Conservation (phyloP, 1,140 invertebrate species). For the Drosophila lowei region DNA sequence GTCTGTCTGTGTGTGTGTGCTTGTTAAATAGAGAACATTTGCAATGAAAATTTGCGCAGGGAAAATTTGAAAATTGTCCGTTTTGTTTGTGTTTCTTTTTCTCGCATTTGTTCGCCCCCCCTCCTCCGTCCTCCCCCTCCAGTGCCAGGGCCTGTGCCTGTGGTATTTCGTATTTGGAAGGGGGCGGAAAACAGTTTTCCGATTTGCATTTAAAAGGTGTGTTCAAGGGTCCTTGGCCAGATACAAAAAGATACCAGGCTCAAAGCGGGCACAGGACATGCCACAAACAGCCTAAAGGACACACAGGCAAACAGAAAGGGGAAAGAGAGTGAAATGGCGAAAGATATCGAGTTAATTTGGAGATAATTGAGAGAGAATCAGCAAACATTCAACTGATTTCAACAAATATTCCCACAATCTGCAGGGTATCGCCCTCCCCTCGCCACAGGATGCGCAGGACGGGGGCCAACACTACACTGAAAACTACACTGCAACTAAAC, state of each 20-base stretch:
- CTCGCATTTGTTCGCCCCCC: background rate
- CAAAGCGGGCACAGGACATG: background rate
- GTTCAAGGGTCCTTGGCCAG: constrained; percentile 19
- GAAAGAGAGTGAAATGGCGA: too few relatives aligned
- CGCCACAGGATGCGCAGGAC: too few relatives aligned
- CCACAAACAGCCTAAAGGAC: too few relatives aligned
- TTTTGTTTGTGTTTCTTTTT: constrained; percentile 45
- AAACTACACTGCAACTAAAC: constrained; percentile 12
- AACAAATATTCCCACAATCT: too few relatives aligned
- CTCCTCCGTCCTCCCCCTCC: too few relatives aligned
- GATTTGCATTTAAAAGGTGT: constrained; percentile 78
- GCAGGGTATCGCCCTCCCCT: too few relatives aligned
- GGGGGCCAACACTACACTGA: background rate
- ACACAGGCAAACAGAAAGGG: too few relatives aligned
- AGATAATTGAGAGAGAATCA: too few relatives aligned
- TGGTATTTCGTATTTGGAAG: constrained; percentile 45
- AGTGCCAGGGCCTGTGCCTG: constrained; percentile 1
- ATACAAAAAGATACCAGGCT: background rate
- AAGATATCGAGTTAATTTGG: too few relatives aligned
- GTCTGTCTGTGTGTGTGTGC: constrained; percentile 37
- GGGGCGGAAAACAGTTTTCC: constrained; percentile 58
- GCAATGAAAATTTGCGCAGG: constrained; percentile 66
- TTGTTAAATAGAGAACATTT: constrained; percentile 78
- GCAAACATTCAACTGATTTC: too few relatives aligned
- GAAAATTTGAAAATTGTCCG: constrained; percentile 68